Base-by-base conservation (phyloP, 2,888 invertebrate species). In the Oscheius sp. region DNA sequence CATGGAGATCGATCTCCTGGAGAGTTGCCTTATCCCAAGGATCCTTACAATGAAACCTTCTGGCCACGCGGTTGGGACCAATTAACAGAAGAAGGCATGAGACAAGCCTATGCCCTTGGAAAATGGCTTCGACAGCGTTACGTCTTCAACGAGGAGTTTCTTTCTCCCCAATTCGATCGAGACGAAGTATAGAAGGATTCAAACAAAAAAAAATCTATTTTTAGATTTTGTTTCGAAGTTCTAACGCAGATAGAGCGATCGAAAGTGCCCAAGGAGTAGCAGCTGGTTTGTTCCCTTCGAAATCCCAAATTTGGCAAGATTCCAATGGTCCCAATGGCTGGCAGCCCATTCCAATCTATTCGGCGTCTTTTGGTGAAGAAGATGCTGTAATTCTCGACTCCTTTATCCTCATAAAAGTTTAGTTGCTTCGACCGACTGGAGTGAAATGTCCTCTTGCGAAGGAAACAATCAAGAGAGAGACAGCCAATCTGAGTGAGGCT, bases 261-360 rank as follows among this genome's bases (percentile, higher is more conserved):
- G 93, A 94, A 93, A 94, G 93, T 69, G 95, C 93, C 0, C 90
- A 92, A 85, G 90, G 91, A 0, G 92, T 93, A 86, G 89, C 94
- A 73, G 93, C 94, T 57, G 94, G 93, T 1, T 87, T 93, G 46
- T 93, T 90, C 86, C 92, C 80, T 17, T 2, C 71, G 69, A 23
- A 71, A 69, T 50, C 64, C 12, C 1, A 34, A 17, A n/a, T 29
- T 29, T 42, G 58, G 39, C 3, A 5, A 29, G 31, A n/a, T 15
- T 37, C 63, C 5, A 27, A 23, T 20, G 45, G 15, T 39, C 63
- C 46, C 1, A 23, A 71, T 25, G 37, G 57, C 3, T 80, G 79
- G 79, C 80, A 80, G 48, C 79, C 79, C 8, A 70, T 72, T 20
- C 75, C 79, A 15, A 70, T 79, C 42, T 80, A 76, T 46, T 46